These are phyloP conservation scores for Apodemia zela DNA, from an alignment of 2,888 invertebrate species.

Conservation along the genomic window DNA sequence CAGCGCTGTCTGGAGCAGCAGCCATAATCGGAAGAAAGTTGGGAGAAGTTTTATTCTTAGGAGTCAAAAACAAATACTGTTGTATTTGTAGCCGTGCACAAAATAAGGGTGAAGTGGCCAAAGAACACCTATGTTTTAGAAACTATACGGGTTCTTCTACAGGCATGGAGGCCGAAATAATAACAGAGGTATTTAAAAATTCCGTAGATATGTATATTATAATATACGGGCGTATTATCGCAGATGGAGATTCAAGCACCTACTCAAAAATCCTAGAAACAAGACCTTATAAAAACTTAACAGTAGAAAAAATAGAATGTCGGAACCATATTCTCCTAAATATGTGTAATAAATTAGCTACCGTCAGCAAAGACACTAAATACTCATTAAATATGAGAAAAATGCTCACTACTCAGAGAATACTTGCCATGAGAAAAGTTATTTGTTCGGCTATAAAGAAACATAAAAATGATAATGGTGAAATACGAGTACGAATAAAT, in stretches of 20 bases:
- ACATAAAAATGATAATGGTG: slow-evolving; percentile 2
- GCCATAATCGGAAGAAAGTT: slow-evolving; percentile 15
- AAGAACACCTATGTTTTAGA: slow-evolving; percentile 14
- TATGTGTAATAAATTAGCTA: slow-evolving; percentile 7
- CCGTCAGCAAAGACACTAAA: no score
- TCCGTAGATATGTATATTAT: neutral
- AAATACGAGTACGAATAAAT: neutral
- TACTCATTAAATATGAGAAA: no score
- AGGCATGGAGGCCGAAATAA: neutral
- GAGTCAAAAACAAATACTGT: slow-evolving; percentile 26
- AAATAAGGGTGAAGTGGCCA: slow-evolving; percentile 11
- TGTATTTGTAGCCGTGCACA: slow-evolving; percentile 21
- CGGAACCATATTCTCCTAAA: slow-evolving; percentile 1
- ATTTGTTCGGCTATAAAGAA: slow-evolving; percentile 16
- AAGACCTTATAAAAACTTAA: no score
- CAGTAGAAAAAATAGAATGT: slow-evolving; percentile 10
- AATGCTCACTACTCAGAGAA: slow-evolving; percentile 21
- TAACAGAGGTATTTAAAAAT: neutral
- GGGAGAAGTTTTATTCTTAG: slow-evolving; percentile 1
- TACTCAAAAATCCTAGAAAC: no score
- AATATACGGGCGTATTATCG: neutral
- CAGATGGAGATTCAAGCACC: no score
- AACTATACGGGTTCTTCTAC: slow-evolving; percentile 8
- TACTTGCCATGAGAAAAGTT: slow-evolving; percentile 18
- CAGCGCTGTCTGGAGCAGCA: slow-evolving; percentile 16